Percentiles rank a stretch among this genome's conserved stretches.
phyloP scores from a whole-genome alignment of 2,888 invertebrate genomes.

The Stenodema calcarata region DNA sequence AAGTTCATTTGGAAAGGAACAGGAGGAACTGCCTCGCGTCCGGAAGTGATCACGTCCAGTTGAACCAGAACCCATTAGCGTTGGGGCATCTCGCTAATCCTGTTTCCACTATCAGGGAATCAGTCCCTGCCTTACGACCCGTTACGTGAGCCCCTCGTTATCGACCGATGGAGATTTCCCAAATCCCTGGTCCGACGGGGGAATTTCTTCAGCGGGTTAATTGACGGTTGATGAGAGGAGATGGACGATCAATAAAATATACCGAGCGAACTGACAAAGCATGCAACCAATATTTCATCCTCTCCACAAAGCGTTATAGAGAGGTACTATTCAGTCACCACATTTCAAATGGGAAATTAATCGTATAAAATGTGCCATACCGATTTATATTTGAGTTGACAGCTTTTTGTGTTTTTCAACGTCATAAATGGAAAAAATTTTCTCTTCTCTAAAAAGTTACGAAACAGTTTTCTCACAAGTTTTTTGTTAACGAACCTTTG shows the following conservation, averaged over 20 bases:
- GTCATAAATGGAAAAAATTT: no score
- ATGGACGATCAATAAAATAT: background rate
- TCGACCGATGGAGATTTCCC: background rate
- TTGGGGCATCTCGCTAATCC: background rate
- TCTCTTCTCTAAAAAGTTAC: no score
- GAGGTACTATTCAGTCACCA: no score
- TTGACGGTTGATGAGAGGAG: background rate
- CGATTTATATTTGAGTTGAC: no score
- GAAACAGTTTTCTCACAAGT: no score
- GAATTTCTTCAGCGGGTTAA: background rate
- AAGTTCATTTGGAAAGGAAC: background rate
- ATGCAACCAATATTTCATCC: no score
- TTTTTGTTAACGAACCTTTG: no score
- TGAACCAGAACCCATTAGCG: background rate
- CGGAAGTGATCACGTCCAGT: constrained; percentile 7
- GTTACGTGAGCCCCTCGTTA: background rate
- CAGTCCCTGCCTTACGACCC: background rate
- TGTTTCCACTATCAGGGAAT: background rate
- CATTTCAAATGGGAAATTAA: no score
- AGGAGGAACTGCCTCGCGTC: background rate
- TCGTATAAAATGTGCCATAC: no score
- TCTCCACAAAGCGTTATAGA: no score
- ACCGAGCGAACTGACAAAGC: no score
- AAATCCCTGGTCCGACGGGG: background rate
- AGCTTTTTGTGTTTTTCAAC: no score